Conservation (phyloP, 1,140 invertebrate species). For the Hycleus phaleratus region DNA sequence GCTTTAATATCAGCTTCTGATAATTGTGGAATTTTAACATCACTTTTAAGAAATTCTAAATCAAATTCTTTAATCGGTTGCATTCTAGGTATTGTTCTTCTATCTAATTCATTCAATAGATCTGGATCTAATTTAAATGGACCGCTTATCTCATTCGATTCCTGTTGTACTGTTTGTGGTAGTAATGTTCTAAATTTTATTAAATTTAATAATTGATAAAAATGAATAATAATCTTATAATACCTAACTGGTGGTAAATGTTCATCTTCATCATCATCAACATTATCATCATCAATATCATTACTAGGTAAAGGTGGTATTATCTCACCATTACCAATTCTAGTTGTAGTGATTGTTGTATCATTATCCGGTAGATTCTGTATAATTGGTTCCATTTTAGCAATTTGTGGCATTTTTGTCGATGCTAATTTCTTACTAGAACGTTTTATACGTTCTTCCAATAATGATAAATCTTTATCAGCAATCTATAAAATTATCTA, state of each 20-base stretch:
- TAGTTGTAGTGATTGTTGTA: background rate
- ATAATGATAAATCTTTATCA: constrained; percentile 87
- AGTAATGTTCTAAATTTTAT: constrained; percentile 23
- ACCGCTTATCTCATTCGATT: constrained; percentile 46
- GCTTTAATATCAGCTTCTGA: constrained; percentile 29
- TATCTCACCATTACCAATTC: background rate
- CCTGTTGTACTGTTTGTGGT: constrained; percentile 30
- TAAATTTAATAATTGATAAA: background rate
- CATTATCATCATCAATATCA: constrained; percentile 18
- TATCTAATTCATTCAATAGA: constrained; percentile 55
- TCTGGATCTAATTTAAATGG: constrained; percentile 64
- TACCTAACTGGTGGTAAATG: constrained; percentile 26
- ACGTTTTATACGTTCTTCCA: constrained; percentile 92
- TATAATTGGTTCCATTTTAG: background rate
- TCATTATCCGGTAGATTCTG: background rate
- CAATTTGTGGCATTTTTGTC: background rate
- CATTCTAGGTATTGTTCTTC: constrained; percentile 14
- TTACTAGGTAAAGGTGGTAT: background rate
- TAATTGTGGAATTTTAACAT: constrained; percentile 19
- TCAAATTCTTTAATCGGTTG: constrained; percentile 28
- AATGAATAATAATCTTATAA: constrained; percentile 1
- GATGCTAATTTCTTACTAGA: constrained; percentile 54
- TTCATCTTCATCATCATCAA: constrained; percentile 26
- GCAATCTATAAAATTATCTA: constrained; percentile 55
- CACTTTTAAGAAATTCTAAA: constrained; percentile 34